These are phyloP conservation scores for Calonectris borealis DNA, from an alignment of 2,113 vertebrate species.

Conservation along the genomic window DNA sequence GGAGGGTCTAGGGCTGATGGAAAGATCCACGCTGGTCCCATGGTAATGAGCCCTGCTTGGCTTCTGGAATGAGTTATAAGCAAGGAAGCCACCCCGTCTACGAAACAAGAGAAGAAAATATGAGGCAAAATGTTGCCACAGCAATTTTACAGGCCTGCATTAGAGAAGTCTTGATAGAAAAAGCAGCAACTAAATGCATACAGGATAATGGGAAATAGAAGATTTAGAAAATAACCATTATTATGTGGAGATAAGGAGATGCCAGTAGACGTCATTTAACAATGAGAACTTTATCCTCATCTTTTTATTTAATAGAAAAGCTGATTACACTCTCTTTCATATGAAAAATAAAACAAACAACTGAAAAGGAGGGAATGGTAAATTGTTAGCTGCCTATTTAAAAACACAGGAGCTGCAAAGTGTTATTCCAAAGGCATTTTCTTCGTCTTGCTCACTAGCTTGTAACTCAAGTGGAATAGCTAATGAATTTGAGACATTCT, in stretches of 20 bases:
- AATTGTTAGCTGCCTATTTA: not conserved
- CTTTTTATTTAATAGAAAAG: conserved; percentile 17
- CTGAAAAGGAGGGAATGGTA: not conserved
- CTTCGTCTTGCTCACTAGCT: not conserved
- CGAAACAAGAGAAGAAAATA: not conserved
- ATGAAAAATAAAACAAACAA: not conserved
- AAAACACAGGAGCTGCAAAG: not conserved
- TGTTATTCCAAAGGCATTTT: not conserved
- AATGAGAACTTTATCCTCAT: not conserved
- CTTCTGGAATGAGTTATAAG: not conserved
- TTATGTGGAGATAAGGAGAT: not conserved
- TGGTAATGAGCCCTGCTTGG: not conserved
- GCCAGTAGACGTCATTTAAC: not conserved
- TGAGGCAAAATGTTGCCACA: not conserved
- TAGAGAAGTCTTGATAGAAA: not conserved
- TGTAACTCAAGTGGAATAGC: not conserved
- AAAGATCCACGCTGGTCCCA: not conserved
- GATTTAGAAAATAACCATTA: not conserved
- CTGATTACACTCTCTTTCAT: not conserved
- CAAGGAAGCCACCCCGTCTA: not conserved
- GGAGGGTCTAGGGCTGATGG: not conserved
- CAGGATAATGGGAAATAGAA: not conserved
- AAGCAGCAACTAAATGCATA: not conserved
- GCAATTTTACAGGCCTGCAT: not conserved
- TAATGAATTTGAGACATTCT: conserved; percentile 41